phyloP scores from a whole-genome alignment of 2,888 invertebrate species.

The Crematogaster levior region DNA sequence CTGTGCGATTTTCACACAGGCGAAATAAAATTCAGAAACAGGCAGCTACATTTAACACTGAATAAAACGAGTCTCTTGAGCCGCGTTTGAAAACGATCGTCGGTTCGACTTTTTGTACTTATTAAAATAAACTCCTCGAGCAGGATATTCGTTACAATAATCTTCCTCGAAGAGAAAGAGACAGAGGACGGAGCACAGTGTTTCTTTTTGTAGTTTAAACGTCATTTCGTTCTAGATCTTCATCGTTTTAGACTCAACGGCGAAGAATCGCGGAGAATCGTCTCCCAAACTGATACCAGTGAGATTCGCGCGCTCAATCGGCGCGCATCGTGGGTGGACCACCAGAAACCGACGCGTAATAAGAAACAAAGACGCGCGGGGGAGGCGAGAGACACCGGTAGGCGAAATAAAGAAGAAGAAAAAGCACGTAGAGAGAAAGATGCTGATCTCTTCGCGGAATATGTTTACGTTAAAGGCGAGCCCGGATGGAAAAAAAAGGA shows the following conservation, averaged over 20 bases:
- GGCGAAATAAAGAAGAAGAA: conserved; percentile 61
- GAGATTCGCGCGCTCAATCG: conserved; percentile 32
- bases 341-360: conserved; percentile 32
- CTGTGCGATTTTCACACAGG: neutral
- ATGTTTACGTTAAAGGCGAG: conserved; percentile 80
- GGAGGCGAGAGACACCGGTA: conserved; percentile 49
- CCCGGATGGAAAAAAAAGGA: conserved; percentile 67
- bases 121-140: neutral
- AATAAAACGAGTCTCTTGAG: neutral
- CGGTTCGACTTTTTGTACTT: neutral
- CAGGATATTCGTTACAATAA: neutral
- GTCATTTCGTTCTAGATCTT: neutral
- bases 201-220: conserved; percentile 3
- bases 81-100: neutral
- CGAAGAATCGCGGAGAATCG: too few species aligned
- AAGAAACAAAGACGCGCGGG: conserved; percentile 66
- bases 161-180: neutral
- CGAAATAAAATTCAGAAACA: conserved; percentile 18
- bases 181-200: neutral
- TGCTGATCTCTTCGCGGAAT: conserved; percentile 78
- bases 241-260: too few species aligned
- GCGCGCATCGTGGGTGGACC: conserved; percentile 75
- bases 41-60: neutral
- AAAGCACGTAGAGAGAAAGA: conserved; percentile 60
- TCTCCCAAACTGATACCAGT: conserved; percentile 28